These are phyloP conservation scores for Prionailurus bengalensis DNA, from an alignment of 2,113 vertebrate genomes.

Conservation along the genomic window DNA sequence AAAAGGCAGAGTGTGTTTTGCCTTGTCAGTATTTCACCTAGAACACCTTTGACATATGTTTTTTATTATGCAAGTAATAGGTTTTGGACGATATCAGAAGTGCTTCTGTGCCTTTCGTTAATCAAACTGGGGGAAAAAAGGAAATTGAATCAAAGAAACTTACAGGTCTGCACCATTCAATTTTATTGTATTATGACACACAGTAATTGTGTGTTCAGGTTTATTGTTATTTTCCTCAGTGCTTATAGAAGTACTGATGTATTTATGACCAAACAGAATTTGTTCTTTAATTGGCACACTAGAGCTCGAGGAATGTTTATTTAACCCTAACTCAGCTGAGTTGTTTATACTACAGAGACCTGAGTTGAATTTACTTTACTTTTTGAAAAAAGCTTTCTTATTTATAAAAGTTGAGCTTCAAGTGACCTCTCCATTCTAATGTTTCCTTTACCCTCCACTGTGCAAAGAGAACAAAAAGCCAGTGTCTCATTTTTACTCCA, in stretches of 20 bases:
- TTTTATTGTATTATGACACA: constrained; percentile 69
- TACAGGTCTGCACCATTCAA: constrained; percentile 11
- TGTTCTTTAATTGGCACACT: constrained; percentile 83
- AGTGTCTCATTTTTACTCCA: constrained; percentile 86
- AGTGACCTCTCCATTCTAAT: constrained; percentile 85
- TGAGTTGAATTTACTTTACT: constrained; percentile 88
- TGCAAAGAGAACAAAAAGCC: constrained; percentile 86
- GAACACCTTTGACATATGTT: constrained; percentile 61
- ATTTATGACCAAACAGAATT: constrained; percentile 80
- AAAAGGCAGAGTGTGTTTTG: constrained; percentile 70
- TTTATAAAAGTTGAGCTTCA: constrained; percentile 88
- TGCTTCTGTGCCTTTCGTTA: constrained; percentile 66
- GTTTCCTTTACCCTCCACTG: constrained; percentile 86
- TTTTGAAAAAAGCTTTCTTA: constrained; percentile 86
- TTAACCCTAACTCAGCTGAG: constrained; percentile 86
- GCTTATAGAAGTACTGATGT: constrained; percentile 80
- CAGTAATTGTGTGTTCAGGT: constrained; percentile 65
- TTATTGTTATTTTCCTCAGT: constrained; percentile 78
- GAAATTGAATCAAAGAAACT: constrained; percentile 65
- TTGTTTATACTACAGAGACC: constrained; percentile 87
- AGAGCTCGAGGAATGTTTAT: constrained; percentile 85
- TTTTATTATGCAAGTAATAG: constrained; percentile 74
- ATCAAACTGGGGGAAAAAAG: constrained; percentile 68
- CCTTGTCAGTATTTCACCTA: constrained; percentile 52
- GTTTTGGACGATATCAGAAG: constrained; percentile 49